Evolutionary conservation across 2,888 invertebrate genomes (phyloP), one percentile per base, ranked within the genome.

Genomic region (Galerucella calmariensis): DNA sequence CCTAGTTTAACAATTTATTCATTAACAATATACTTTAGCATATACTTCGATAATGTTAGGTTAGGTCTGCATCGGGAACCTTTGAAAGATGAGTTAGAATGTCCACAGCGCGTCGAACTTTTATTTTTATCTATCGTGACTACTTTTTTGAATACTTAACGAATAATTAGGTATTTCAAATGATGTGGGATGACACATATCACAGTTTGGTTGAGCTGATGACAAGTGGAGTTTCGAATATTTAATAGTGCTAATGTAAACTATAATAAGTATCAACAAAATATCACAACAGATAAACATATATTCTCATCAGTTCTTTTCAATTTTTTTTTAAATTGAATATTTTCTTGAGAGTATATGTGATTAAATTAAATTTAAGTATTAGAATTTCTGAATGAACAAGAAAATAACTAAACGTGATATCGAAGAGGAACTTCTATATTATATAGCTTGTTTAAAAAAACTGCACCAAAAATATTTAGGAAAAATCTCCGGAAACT

Each of bases 201-300:
- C 8, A 41, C 35, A 41, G 35, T 41, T 41, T 41, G 35, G 35
- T 41, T 41, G 35, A 41, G 35, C 35, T 41, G 35, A 41, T 41
- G 35, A 41, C 35, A 8, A 41, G 35, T 11, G 56, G 56, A 56
- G n/a, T 74, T 66, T 67, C 16, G 12, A 67, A 69, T 16, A 56
- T 20, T 9, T 16, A 20, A 56, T 44, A 59, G 53, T 63, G 63
- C 68, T 12, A 62, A 62, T 59, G 51, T 72, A 71, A 75, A 75
- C 66, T 77, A 73, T 71, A 69, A 44, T 69, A 69, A 44, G 35
- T 53, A 72, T 68, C 61, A 76, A 76, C 72, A 68, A 74, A 78
- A 77, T 78, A 78, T 78, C 78, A 78, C 78, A 78, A 78, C 73
- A 73, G 24, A 70, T 74, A 67, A 73, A 77, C 73, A 74, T 77